Evolutionary conservation across 1,140 invertebrate species (phyloP).

Genomic region (Zaprionus capensis): DNA sequence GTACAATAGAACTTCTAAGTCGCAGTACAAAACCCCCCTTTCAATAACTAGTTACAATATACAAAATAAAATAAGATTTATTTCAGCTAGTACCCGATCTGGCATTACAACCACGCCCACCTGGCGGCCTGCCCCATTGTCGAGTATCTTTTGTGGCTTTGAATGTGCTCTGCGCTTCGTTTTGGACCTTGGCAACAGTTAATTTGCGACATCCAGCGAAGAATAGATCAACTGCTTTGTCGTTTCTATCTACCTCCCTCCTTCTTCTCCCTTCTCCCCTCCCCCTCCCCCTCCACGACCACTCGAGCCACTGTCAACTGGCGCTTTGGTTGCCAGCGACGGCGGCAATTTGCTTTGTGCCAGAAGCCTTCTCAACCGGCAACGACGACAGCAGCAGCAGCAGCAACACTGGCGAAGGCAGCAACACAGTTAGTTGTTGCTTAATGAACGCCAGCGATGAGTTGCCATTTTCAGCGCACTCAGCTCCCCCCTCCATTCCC

Average conservation of each 20-base stretch:
- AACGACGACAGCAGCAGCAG: slow-evolving; percentile 11
- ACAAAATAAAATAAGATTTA: too few species aligned
- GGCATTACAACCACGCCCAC: too few species aligned
- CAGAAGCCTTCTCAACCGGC: not conserved
- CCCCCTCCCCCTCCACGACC: not conserved
- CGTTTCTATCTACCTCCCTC: not conserved
- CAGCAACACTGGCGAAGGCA: not conserved
- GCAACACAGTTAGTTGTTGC: slow-evolving; percentile 12
- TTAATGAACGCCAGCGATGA: slow-evolving; percentile 25
- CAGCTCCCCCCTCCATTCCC: too few species aligned
- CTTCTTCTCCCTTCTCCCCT: not conserved
- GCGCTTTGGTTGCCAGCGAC: slow-evolving; percentile 16
- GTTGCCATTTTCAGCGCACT: too few species aligned
- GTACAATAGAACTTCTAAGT: too few species aligned
- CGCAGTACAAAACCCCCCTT: too few species aligned
- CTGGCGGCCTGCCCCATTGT: not conserved
- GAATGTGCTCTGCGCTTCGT: too few species aligned
- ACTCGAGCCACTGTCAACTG: not conserved
- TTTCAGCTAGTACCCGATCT: too few species aligned
- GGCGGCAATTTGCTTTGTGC: slow-evolving; percentile 22
- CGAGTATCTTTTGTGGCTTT: not conserved
- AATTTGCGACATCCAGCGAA: slow-evolving; percentile 1
- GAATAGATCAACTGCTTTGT: slow-evolving; percentile 16
- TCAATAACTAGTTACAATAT: too few species aligned
- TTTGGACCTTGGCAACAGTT: slow-evolving; percentile 1